Percentiles rank a stretch among this genome's conserved stretches.
Conservation (phyloP, 2,888 invertebrate genomes). For the Sesia bembeciformis region DNA sequence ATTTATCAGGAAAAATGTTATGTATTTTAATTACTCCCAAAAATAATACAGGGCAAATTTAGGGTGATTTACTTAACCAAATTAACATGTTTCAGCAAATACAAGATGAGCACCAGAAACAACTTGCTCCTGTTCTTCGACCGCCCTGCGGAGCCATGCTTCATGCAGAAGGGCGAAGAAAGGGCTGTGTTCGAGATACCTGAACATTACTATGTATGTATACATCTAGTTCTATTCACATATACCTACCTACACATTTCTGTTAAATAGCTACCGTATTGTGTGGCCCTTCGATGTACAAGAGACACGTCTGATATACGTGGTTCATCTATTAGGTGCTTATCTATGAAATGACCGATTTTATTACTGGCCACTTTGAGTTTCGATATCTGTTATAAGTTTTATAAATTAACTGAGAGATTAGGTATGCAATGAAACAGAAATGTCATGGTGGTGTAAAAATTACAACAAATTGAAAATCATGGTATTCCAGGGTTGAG, state of each 20-base stretch:
- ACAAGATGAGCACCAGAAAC: slow-evolving; percentile 47
- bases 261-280: background rate
- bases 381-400: background rate
- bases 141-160: slow-evolving; percentile 84
- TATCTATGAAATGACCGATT: too few relatives aligned
- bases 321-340: background rate
- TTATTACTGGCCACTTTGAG: too few relatives aligned
- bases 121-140: slow-evolving; percentile 80
- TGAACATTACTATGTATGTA: slow-evolving; percentile 75
- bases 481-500: too few relatives aligned
- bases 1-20: too few relatives aligned
- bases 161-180: slow-evolving; percentile 81
- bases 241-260: background rate
- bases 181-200: slow-evolving; percentile 78
- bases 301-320: background rate
- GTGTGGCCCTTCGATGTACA: too few relatives aligned
- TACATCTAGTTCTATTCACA: background rate
- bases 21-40: too few relatives aligned
- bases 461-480: too few relatives aligned
- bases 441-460: too few relatives aligned
- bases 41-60: too few relatives aligned
- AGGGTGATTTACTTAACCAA: too few relatives aligned
- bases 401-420: background rate
- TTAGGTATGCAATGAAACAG: too few relatives aligned
- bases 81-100: too few relatives aligned